A percentile compares a stretch with the other conserved stretches of the same genome.
Conservation (phyloP, 2,888 invertebrate species). For the Andrena minutula region DNA sequence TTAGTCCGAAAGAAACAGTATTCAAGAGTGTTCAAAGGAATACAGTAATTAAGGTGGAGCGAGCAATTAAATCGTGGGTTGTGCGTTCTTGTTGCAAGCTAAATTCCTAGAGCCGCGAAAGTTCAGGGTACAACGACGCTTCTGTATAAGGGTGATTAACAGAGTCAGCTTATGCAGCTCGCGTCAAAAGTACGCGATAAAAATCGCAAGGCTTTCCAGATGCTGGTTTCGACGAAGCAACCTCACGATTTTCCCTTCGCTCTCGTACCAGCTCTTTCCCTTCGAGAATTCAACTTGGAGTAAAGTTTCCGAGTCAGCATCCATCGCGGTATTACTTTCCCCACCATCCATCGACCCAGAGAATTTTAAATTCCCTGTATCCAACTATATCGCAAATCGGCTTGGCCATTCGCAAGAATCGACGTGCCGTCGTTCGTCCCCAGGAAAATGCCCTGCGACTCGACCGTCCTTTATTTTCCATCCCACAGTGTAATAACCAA, state of each 20-base stretch:
- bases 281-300: neutral
- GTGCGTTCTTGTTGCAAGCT: neutral
- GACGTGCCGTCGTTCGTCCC: neutral
- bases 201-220: neutral
- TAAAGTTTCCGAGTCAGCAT: neutral
- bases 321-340: neutral
- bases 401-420: conserved; percentile 4
- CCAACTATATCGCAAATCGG: neutral
- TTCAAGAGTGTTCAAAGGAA: conserved; percentile 13
- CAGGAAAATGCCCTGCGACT: conserved; percentile 13
- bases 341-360: too few species aligned
- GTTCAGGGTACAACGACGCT: neutral
- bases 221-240: neutral
- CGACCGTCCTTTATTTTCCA: conserved; percentile 8
- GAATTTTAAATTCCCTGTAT: too few species aligned
- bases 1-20: neutral
- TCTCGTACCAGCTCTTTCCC: neutral
- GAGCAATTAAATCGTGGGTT: conserved; percentile 26
- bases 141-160: conserved; percentile 2
- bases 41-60: conserved; percentile 13
- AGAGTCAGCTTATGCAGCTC: neutral
- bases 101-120: neutral
- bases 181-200: neutral
- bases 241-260: neutral
- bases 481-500: neutral